Percentiles rank a stretch among this genome's conserved stretches.
Conservation (phyloP, 2,113 vertebrate species). For the Dolichotis patagonum region DNA sequence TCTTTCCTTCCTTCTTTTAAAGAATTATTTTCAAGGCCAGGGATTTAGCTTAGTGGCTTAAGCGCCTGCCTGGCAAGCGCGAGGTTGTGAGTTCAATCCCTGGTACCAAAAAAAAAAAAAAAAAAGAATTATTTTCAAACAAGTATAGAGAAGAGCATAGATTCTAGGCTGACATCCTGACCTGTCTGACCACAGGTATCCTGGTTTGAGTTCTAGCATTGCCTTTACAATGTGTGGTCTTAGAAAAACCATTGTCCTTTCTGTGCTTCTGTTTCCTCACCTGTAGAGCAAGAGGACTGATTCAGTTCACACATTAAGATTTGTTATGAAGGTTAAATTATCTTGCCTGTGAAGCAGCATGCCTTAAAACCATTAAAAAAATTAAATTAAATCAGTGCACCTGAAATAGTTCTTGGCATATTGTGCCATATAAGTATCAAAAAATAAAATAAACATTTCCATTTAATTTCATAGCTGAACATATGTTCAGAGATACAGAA, state of each 20-base stretch:
- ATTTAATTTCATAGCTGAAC: background rate
- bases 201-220: background rate
- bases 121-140: background rate
- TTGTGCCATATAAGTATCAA: background rate
- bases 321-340: background rate
- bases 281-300: background rate
- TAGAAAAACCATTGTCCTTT: background rate
- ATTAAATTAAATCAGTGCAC: background rate
- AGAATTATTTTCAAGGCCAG: no score
- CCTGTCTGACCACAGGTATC: background rate
- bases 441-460: background rate
- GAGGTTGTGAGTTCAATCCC: no score
- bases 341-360: no score
- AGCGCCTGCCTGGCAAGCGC: no score
- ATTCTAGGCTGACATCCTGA: background rate
- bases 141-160: background rate
- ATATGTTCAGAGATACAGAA: slow-evolving; percentile 10
- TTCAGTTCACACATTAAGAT: background rate
- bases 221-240: background rate
- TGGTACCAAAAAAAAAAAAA: no score
- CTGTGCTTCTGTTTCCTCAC: background rate
- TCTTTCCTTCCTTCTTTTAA: no score
- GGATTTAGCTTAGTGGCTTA: no score
- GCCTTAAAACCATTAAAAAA: no score
- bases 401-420: background rate